Base-by-base conservation (phyloP, 92 coral and sea anemone species). In the Montipora capitata region DNA sequence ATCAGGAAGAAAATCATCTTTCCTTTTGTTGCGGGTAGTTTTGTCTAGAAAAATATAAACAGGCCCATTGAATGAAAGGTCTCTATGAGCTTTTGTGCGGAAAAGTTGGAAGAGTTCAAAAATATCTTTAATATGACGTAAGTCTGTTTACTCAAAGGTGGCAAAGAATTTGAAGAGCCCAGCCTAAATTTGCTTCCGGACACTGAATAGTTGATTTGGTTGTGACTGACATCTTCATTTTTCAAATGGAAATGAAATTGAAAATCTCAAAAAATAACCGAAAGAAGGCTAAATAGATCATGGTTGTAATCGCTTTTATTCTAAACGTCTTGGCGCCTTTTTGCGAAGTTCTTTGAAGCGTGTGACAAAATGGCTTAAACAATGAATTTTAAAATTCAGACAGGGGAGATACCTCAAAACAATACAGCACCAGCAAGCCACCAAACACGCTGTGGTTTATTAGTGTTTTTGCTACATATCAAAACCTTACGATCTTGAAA, bases 71-170 rank as follows among this genome's bases (percentile, higher is more conserved):
- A 41, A 14, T 39, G 16, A 39, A 11, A 51, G 40, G 13, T 27
- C 35, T 27, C 35, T 27, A 27, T 27, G 35, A 27, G 12, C 39
- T 39, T 27, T 12, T n/a, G 9, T 8, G 20, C 67, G 38, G 4
- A n/a, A 52, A 48, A 48, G 7, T 48, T 5, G 2, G 40, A 27
- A 27, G 9, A 16, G n/a, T 3, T 65, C n/a, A 45, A n/a, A 68
- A 54, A 81, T 81, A 68, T 15, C 85, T 81, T 40, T n/a, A 13
- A 54, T 52, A 68, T 81, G 65, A 81, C 77, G 85, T 81, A 68
- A 52, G 76, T 12, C 38, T 54, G 64, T 54, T 54, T 48, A 58
- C 14, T 35, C 84, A 78, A 2, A 17, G 8, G 39, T 16, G 27
- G 41, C 7, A 2, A 48, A 48, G 4, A 48, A 48, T 10, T 3